Evolutionary conservation across 1,140 invertebrate genomes (phyloP).

Genomic region (Heliconius hewitsoni): DNA sequence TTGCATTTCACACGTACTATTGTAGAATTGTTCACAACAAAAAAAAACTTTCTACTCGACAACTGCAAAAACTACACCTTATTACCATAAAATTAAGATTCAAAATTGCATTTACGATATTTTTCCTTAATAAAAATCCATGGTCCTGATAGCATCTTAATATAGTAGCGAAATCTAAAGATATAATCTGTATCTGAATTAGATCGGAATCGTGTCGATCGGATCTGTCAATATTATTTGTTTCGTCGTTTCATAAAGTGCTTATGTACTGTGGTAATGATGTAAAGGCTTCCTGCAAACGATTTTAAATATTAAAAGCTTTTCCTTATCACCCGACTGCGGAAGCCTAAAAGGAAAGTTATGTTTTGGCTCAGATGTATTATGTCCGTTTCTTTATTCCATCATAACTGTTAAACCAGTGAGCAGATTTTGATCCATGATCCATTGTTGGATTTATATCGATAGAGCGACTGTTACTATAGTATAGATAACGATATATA

Average conservation of each 20-base stretch:
- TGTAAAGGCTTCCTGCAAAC: neutral
- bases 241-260: slow-evolving; percentile 18
- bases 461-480: no score
- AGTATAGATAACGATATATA: no score
- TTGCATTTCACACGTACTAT: slow-evolving; percentile 3
- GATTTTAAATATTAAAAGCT: neutral
- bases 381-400: no score
- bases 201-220: slow-evolving; percentile 7
- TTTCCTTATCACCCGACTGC: no score
- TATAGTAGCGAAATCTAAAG: slow-evolving; percentile 23
- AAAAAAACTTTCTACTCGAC: slow-evolving; percentile 22
- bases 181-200: slow-evolving; percentile 27
- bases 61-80: neutral
- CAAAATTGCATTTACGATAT: neutral
- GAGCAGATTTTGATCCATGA: no score
- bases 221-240: slow-evolving; percentile 32
- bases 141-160: slow-evolving; percentile 23
- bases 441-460: no score
- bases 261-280: slow-evolving; percentile 5
- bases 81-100: neutral
- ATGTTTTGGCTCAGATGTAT: no score
- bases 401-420: no score
- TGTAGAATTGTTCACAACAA: neutral
- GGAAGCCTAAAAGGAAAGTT: no score
- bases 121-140: slow-evolving; percentile 21